Conservation (phyloP, 2,888 invertebrate species). For the Drosophila niveifrons region DNA sequence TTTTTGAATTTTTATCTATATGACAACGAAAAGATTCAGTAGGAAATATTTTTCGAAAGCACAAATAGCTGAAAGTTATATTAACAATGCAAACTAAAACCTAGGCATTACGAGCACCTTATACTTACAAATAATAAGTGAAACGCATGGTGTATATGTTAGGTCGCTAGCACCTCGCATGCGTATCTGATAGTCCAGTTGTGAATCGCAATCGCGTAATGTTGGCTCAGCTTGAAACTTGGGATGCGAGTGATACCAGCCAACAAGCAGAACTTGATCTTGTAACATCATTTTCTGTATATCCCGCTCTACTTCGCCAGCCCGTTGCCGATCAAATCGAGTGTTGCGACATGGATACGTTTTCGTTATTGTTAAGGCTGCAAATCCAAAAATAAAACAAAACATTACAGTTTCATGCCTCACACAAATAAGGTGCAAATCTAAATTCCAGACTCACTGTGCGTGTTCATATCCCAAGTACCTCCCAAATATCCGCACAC, state of each 20-base stretch:
- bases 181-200: constrained; percentile 97
- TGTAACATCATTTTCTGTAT: constrained; percentile 94
- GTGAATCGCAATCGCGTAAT: constrained; percentile 94
- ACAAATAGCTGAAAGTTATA: no score
- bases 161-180: constrained; percentile 96
- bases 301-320: constrained; percentile 91
- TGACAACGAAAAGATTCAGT: no score
- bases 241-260: constrained; percentile 99
- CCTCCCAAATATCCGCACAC: constrained; percentile 98
- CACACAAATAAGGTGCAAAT: background rate
- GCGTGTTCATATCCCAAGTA: constrained; percentile 96
- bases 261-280: constrained; percentile 92
- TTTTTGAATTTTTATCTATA: no score
- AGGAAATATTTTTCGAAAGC: no score
- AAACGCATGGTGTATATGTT: constrained; percentile 97
- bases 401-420: background rate
- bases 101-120: no score
- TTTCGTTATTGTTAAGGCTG: constrained; percentile 94
- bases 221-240: constrained; percentile 95
- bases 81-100: no score
- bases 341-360: constrained; percentile 95
- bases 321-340: constrained; percentile 91
- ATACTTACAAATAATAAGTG: constrained; percentile 93
- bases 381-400: constrained; percentile 45
- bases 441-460: constrained; percentile 90